Evolutionary conservation across 2,113 vertebrate species (phyloP).

Genomic region (Amazona guildingii): DNA sequence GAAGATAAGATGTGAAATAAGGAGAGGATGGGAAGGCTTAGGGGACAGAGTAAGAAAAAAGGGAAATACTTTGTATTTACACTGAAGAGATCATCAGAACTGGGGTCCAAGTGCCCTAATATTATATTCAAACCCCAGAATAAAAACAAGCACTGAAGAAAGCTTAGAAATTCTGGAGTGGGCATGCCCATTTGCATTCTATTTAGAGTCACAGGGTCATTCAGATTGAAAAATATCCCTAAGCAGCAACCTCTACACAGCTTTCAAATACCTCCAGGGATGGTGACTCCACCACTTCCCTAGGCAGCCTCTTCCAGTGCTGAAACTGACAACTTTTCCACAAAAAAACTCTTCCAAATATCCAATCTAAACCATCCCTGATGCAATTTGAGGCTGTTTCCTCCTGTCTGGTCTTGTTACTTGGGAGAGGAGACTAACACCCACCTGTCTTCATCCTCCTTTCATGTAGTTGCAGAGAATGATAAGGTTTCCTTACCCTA

Average conservation of each 20-base stretch:
- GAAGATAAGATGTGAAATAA: background rate
- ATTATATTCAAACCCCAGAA: background rate
- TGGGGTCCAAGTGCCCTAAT: background rate
- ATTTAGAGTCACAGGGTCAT: background rate
- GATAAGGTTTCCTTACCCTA: background rate
- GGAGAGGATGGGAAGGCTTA: background rate
- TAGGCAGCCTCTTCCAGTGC: background rate
- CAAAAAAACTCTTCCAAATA: background rate
- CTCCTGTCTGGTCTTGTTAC: background rate
- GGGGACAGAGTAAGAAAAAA: background rate
- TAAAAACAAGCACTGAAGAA: background rate
- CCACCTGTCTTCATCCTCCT: fast-evolving
- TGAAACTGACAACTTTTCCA: background rate
- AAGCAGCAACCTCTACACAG: fast-evolving
- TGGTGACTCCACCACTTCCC: background rate
- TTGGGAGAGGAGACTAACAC: fast-evolving
- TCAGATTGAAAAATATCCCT: background rate
- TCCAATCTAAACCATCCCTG: background rate
- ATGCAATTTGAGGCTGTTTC: background rate
- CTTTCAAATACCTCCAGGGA: background rate
- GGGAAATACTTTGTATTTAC: background rate
- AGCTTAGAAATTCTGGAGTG: background rate
- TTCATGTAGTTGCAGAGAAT: background rate
- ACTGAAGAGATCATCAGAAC: background rate
- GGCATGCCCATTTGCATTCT: fast-evolving